Evolutionary conservation across 2,113 vertebrate species (phyloP).

Genomic region (Heterochromis multidens): DNA sequence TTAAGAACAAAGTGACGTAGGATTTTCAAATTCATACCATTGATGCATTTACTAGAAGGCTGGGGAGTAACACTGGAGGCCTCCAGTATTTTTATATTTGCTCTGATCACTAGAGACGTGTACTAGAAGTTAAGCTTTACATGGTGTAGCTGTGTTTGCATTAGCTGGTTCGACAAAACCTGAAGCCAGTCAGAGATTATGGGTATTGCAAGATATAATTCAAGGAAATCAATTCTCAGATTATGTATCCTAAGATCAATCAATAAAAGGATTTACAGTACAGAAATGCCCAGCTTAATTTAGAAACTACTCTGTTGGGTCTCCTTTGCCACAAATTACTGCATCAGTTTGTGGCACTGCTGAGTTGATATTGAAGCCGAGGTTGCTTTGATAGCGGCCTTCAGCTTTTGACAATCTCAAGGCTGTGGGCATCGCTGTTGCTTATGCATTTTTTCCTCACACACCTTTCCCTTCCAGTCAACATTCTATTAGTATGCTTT

Average conservation of each 20-base stretch:
- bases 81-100: too few relatives aligned
- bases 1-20: too few relatives aligned
- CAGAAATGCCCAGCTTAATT: neutral
- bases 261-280: neutral
- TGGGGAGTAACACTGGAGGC: too few relatives aligned
- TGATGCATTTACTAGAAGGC: too few relatives aligned
- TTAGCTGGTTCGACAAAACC: neutral
- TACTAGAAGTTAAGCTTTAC: neutral
- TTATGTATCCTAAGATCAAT: neutral
- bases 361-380: neutral
- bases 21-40: too few relatives aligned
- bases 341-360: neutral
- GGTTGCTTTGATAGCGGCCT: neutral
- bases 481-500: neutral
- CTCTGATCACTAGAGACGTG: neutral
- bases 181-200: neutral
- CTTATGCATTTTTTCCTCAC: neutral
- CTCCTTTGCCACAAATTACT: neutral
- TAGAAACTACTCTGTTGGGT: neutral
- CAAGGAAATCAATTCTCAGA: neutral
- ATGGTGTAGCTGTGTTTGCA: neutral
- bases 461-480: neutral
- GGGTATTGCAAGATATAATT: neutral
- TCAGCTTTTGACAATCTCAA: neutral
- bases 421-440: neutral